Evolutionary conservation across 2,888 invertebrate genomes (phyloP).

Genomic region (Drosophila colorata): DNA sequence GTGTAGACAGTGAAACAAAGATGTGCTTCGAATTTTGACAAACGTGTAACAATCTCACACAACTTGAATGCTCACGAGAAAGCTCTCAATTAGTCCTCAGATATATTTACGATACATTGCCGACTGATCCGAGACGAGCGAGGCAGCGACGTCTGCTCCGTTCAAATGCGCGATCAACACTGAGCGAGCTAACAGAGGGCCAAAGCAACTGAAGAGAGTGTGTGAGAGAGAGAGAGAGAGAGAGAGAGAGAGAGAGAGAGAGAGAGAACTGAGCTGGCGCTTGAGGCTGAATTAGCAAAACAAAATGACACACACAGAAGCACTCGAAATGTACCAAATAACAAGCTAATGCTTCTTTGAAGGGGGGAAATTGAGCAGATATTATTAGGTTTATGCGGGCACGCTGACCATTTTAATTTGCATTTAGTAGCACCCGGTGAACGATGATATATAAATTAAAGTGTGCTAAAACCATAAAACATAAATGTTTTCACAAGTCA

Average conservation of each 20-base stretch:
- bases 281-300: not conserved
- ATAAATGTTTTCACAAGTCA: too few relatives aligned
- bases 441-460: too few relatives aligned
- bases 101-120: slow-evolving; percentile 10
- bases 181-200: slow-evolving; percentile 16
- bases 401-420: slow-evolving; percentile 6
- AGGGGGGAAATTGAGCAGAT: slow-evolving; percentile 5
- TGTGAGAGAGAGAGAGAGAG: slow-evolving; percentile 4
- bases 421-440: too few relatives aligned
- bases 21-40: slow-evolving; percentile 47
- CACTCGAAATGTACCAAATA: slow-evolving; percentile 6
- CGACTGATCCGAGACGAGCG: slow-evolving; percentile 4
- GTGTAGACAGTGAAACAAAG: slow-evolving; percentile 29
- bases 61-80: slow-evolving; percentile 18
- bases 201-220: not conserved
- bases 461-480: too few relatives aligned
- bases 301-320: too few relatives aligned
- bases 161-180: slow-evolving; percentile 34
- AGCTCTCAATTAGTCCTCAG: slow-evolving; percentile 4
- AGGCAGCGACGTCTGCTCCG: slow-evolving; percentile 28
- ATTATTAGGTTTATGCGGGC: slow-evolving; percentile 5
- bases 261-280: too few relatives aligned
- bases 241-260: not conserved
- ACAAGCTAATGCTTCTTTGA: not conserved
- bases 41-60: slow-evolving; percentile 30